Percentiles rank a stretch among this genome's conserved stretches.
These are phyloP conservation scores for Molanna angustata DNA, from an alignment of 2,888 invertebrate species.

Conservation along the genomic window DNA sequence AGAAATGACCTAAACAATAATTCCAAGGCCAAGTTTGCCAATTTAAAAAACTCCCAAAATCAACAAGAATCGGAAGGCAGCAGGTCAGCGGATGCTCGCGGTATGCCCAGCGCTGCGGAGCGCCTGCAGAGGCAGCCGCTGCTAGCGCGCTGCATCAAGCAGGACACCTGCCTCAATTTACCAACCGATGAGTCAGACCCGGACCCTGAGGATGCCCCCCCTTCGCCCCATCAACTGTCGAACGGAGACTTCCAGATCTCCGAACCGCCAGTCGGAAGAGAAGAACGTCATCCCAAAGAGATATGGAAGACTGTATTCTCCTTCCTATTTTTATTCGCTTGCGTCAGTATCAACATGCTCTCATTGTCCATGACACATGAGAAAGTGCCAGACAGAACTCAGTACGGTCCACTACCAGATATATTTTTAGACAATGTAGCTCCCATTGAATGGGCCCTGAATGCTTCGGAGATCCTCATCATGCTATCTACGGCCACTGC, in stretches of 20 bases:
- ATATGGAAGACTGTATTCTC: constrained; percentile 72
- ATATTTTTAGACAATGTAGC: constrained; percentile 74
- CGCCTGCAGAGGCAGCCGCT: constrained; percentile 55
- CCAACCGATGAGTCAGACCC: constrained; percentile 52
- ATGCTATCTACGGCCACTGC: constrained; percentile 76
- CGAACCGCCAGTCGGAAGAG: constrained; percentile 61
- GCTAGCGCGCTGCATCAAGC: constrained; percentile 47
- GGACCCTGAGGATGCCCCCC: constrained; percentile 42
- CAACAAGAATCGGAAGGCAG: constrained; percentile 6
- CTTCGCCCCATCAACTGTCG: constrained; percentile 43
- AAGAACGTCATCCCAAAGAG: constrained; percentile 80
- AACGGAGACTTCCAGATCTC: constrained; percentile 50
- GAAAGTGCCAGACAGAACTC: constrained; percentile 73
- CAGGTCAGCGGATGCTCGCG: constrained; percentile 33
- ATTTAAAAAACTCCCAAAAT: constrained; percentile 23
- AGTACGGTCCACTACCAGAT: constrained; percentile 78
- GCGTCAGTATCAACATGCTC: constrained; percentile 56
- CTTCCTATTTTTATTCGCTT: constrained; percentile 49
- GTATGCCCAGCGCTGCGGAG: constrained; percentile 53
- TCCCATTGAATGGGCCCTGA: constrained; percentile 75
- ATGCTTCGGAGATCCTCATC: constrained; percentile 83
- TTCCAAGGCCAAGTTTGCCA: constrained; percentile 40
- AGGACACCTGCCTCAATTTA: constrained; percentile 42
- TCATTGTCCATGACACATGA: constrained; percentile 86
- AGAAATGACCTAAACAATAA: constrained; percentile 57